phyloP scores from a whole-genome alignment of 1,140 invertebrate genomes.

The Ceratina calcarata region DNA sequence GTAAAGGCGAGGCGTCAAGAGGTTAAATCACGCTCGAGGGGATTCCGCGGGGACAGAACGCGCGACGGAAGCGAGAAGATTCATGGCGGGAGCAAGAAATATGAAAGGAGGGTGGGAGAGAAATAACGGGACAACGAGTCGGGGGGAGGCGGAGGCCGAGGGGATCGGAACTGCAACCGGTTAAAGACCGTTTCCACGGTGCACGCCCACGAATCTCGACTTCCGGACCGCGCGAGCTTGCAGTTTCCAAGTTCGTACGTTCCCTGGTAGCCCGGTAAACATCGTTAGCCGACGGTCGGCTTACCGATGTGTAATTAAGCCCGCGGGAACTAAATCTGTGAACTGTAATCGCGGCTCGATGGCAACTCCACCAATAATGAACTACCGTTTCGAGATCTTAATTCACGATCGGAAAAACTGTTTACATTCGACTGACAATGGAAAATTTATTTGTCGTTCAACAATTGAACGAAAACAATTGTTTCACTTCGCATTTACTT shows the following conservation, averaged over 20 bases:
- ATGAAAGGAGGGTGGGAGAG: conserved; percentile 1
- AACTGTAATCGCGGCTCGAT: conserved; percentile 45
- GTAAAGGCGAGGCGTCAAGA: background rate
- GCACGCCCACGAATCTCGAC: conserved; percentile 23
- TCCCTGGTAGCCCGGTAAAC: conserved; percentile 53
- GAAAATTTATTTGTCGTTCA: no score
- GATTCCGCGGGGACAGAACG: background rate
- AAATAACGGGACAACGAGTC: conserved; percentile 14
- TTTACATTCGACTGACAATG: no score
- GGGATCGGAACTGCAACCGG: background rate
- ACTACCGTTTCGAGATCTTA: no score
- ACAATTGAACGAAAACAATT: no score
- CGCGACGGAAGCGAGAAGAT: conserved; percentile 17
- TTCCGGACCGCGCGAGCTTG: conserved; percentile 29
- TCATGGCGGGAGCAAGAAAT: conserved; percentile 12
- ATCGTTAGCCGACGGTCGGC: conserved; percentile 58
- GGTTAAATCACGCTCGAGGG: conserved; percentile 26
- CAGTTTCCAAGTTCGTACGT: conserved; percentile 45
- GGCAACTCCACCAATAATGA: background rate
- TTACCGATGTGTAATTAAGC: conserved; percentile 60
- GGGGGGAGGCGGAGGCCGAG: background rate
- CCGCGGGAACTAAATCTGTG: conserved; percentile 40
- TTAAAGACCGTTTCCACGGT: conserved; percentile 40
- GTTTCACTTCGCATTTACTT: no score
- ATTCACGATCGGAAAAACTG: no score